These are phyloP conservation scores for Orthosia gracilis DNA, from an alignment of 2,888 invertebrate species.

Conservation along the genomic window DNA sequence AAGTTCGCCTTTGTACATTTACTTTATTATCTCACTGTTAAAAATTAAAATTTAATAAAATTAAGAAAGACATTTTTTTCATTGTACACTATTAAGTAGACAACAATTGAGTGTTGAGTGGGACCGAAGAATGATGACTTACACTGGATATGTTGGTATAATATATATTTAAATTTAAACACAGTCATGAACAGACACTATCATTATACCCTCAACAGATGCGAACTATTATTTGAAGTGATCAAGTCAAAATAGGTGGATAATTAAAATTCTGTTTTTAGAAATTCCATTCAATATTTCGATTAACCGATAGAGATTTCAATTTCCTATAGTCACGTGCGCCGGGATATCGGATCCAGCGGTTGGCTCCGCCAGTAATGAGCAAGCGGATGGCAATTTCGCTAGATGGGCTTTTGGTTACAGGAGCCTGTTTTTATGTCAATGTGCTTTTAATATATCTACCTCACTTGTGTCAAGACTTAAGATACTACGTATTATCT, in stretches of 20 bases:
- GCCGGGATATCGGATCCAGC: slow-evolving; percentile 88
- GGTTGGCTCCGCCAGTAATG: slow-evolving; percentile 89
- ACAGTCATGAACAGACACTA: not conserved
- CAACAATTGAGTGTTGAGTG: no score
- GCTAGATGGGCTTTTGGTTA: slow-evolving; percentile 90
- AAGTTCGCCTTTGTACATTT: no score
- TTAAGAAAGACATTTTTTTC: no score
- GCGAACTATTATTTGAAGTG: slow-evolving; percentile 32
- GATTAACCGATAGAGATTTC: slow-evolving; percentile 91
- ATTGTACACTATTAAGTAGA: not conserved
- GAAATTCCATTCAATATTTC: slow-evolving; percentile 86
- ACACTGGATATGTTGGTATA: not conserved
- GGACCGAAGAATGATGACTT: not conserved
- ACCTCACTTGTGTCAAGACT: slow-evolving; percentile 71
- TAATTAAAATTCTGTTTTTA: slow-evolving; percentile 82
- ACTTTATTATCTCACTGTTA: no score
- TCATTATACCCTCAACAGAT: slow-evolving; percentile 1
- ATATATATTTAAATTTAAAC: not conserved
- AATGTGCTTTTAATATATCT: slow-evolving; percentile 86
- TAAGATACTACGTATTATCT: slow-evolving; percentile 67
- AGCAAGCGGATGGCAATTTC: slow-evolving; percentile 90
- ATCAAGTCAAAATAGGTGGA: slow-evolving; percentile 53
- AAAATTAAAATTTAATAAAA: no score
- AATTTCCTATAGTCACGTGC: slow-evolving; percentile 91
- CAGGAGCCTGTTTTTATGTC: slow-evolving; percentile 82